Conservation (phyloP, 2,797 vertebrate species). For the Amphiprion clarkii region DNA sequence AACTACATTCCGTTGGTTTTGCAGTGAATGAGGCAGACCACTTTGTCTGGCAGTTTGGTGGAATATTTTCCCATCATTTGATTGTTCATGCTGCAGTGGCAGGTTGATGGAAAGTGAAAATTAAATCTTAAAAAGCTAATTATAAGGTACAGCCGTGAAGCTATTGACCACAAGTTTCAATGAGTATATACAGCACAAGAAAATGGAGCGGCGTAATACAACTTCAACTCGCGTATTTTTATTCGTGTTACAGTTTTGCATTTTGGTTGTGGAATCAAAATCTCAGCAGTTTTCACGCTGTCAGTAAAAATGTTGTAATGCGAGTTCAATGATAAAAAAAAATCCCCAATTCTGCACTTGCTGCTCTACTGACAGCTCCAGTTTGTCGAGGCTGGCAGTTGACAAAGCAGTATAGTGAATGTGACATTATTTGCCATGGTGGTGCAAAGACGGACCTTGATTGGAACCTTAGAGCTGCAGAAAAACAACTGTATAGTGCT, state of each 20-base stretch:
- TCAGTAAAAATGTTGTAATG: neutral
- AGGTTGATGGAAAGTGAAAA: neutral
- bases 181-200: neutral
- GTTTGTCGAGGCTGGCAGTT: too few relatives aligned
- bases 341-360: neutral
- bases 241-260: neutral
- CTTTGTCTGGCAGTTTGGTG: neutral
- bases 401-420: neutral
- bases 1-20: constrained; percentile 9
- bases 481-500: neutral
- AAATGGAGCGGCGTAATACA: neutral
- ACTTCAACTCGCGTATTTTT: neutral
- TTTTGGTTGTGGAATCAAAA: neutral
- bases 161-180: neutral
- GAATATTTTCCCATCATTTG: constrained; percentile 26
- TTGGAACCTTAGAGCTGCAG: neutral
- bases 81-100: constrained; percentile 1
- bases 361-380: too few relatives aligned
- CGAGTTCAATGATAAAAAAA: neutral
- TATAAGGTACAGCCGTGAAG: fast-evolving
- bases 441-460: constrained; percentile 3
- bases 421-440: neutral
- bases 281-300: neutral
- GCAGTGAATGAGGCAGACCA: constrained; percentile 1
- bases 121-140: neutral